Percentiles rank a stretch among this genome's conserved stretches.
phyloP scores from a whole-genome alignment of 2,888 invertebrate genomes.

The Timandra comae region DNA sequence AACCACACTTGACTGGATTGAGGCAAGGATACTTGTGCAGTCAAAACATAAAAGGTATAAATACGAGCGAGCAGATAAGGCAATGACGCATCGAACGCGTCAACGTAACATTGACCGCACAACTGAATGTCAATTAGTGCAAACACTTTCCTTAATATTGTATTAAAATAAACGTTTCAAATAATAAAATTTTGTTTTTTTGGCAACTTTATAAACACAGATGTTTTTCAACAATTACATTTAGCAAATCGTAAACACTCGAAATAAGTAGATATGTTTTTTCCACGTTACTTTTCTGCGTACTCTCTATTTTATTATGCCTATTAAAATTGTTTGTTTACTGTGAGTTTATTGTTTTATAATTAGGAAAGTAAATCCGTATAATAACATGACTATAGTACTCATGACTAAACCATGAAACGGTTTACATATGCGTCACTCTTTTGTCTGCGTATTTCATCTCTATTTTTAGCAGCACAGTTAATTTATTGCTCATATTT shows the following conservation, averaged over 20 bases:
- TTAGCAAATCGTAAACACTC: too few species aligned
- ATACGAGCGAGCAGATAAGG: conserved; percentile 56
- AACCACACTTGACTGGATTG: conserved; percentile 44
- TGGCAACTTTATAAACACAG: too few species aligned
- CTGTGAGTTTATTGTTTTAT: too few species aligned
- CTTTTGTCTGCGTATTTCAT: conserved; percentile 3
- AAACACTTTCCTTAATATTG: conserved; percentile 1
- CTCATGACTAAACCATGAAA: conserved; percentile 3
- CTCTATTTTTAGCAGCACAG: conserved; percentile 6
- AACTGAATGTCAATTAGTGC: conserved; percentile 27
- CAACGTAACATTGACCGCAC: conserved; percentile 47
- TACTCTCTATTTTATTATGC: too few species aligned
- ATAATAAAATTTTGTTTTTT: background rate
- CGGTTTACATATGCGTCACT: conserved; percentile 10
- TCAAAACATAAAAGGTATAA: conserved; percentile 51
- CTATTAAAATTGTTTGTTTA: too few species aligned
- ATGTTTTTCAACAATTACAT: too few species aligned
- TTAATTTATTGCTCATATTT: too few species aligned
- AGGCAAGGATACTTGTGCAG: conserved; percentile 35
- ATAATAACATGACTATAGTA: too few species aligned
- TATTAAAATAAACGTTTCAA: conserved; percentile 18
- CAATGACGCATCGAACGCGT: conserved; percentile 63
- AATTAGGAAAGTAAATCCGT: too few species aligned
- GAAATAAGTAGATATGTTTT: too few species aligned
- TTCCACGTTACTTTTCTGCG: too few species aligned